Conservation (phyloP, 2,113 vertebrate species). For the Corapipo altera region DNA sequence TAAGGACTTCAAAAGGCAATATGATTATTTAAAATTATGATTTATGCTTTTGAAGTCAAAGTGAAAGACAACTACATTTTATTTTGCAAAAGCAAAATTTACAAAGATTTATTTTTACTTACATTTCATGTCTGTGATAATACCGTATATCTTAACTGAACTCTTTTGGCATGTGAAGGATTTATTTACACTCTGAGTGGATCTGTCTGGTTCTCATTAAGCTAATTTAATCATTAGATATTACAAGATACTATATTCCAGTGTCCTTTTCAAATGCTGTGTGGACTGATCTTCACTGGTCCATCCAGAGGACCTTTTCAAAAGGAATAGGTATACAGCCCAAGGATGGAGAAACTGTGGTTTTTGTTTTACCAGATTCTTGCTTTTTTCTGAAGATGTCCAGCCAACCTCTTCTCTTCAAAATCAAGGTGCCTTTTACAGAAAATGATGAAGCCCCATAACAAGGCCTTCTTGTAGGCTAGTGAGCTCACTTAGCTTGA, state of each 20-base stretch:
- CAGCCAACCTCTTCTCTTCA: background rate
- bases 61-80: slow-evolving; percentile 12
- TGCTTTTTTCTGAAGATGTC: background rate
- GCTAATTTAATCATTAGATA: background rate
- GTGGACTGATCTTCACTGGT: background rate
- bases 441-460: background rate
- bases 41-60: slow-evolving; percentile 43
- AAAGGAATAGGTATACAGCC: background rate
- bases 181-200: background rate
- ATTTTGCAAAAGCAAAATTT: background rate
- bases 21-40: slow-evolving; percentile 39
- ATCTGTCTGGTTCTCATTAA: background rate
- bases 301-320: background rate
- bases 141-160: background rate
- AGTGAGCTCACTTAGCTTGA: background rate
- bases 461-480: background rate
- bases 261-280: background rate
- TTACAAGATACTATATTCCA: background rate
- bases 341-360: background rate
- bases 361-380: background rate
- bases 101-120: background rate
- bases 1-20: slow-evolving; percentile 42
- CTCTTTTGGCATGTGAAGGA: background rate
- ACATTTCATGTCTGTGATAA: background rate
- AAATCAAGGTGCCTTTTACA: background rate